Evolutionary conservation across 2,797 vertebrate genomes (phyloP).

Genomic region (Steatocranus sp.): DNA sequence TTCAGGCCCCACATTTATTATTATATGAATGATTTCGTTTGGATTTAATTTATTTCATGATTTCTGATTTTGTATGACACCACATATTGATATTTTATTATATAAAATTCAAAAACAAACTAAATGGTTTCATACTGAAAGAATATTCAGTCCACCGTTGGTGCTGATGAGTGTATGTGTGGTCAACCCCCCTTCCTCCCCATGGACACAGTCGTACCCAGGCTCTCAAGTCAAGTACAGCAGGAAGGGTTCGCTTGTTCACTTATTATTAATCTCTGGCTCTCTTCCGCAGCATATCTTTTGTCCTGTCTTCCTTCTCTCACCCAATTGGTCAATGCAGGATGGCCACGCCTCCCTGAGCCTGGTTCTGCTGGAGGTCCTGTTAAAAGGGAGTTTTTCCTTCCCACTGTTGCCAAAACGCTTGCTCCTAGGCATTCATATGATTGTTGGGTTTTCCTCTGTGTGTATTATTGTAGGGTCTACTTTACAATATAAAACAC

Average conservation of each 20-base stretch:
- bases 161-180: background rate
- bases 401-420: background rate
- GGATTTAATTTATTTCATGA: background rate
- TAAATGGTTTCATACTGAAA: background rate
- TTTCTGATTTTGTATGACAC: background rate
- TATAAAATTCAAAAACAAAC: background rate
- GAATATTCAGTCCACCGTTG: background rate
- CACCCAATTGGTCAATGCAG: background rate
- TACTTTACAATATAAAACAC: background rate
- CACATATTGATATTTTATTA: background rate
- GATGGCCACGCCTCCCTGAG: background rate
- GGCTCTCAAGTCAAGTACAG: background rate
- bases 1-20: background rate
- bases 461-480: background rate
- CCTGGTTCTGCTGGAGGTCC: background rate
- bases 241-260: background rate
- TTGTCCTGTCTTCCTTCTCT: background rate
- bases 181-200: background rate
- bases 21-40: background rate
- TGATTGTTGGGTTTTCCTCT: background rate
- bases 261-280: background rate
- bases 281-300: background rate
- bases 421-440: background rate
- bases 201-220: background rate
- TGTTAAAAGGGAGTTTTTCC: background rate